Base-by-base conservation (phyloP, 2,888 invertebrate species). In the Ochlodes sylvanus region DNA sequence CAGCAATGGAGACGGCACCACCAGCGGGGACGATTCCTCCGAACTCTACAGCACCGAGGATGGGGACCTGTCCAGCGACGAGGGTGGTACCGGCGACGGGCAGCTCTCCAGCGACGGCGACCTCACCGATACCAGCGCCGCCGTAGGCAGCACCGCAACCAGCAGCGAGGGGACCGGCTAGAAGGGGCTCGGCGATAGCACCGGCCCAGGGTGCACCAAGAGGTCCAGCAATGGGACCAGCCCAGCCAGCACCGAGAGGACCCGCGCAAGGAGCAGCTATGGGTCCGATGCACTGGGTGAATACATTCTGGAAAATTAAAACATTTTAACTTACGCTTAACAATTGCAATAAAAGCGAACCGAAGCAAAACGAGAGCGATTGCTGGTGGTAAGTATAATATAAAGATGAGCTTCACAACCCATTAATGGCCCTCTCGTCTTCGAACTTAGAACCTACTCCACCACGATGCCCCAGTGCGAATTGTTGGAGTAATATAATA, bases 51-150 rank as follows among this genome's bases (percentile, higher is more conserved):
- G 75, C 76, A 56, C 82, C 82, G 38, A 77, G 60, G 47, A 82
- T 78, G 7, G 82, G 82, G 12, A 83, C 78, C 52, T 76, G 74
- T 34, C 82, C 82, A 47, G 73, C 71, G 52, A 83, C 74, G n/a
- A 70, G 54, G 15, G 82, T 79, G 62, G 71, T 68, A 38, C 81
- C 83, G 17, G 70, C 69, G 10, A 79, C 78, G 21, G 72, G 73
- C 66, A 82, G 52, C 61, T 79, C 74, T 34, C 80, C 82, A 27
- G 69, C 72, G 10, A 79, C 76, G 2, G 71, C 75, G 42, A 79
- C 71, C 55, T 78, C 72, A 4, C 81, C 81, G 55, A 70, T 62
- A 15, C 78, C 79, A 17, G 52, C 68, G 55, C 78, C 78, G 34
- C 79, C 76, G 70, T 77, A 77, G 38, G 38, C 38, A 12, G 38